phyloP scores from a whole-genome alignment of 2,113 vertebrate genomes.

The Petaurus breviceps region DNA sequence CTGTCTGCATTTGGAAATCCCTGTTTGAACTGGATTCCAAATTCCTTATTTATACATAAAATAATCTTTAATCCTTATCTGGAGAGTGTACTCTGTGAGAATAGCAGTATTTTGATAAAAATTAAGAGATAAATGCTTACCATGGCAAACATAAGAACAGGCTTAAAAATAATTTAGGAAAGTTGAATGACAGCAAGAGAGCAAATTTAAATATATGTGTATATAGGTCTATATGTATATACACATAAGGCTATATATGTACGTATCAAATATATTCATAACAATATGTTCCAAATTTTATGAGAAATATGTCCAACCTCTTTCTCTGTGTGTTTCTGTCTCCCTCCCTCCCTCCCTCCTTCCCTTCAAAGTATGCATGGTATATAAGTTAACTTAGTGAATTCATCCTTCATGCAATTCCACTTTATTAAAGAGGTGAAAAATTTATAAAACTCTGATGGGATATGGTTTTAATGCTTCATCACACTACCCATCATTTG shows the following conservation, averaged over 20 bases:
- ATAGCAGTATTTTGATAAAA: constrained; percentile 5
- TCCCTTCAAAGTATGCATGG: constrained; percentile 66
- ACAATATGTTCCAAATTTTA: constrained; percentile 74
- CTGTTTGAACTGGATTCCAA: constrained; percentile 14
- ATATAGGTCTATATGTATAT: constrained; percentile 41
- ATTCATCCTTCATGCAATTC: constrained; percentile 88
- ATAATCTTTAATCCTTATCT: background rate
- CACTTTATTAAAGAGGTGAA: constrained; percentile 91
- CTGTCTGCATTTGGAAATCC: background rate
- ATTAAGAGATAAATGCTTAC: background rate
- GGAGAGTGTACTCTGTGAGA: constrained; percentile 7
- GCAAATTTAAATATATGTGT: constrained; percentile 36
- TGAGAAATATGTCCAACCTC: constrained; percentile 78
- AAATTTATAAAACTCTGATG: constrained; percentile 90
- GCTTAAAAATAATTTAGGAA: constrained; percentile 58
- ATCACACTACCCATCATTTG: constrained; percentile 90
- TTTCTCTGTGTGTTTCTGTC: background rate
- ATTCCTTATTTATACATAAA: constrained; percentile 64
- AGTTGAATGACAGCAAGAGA: constrained; percentile 43
- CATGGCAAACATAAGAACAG: constrained; percentile 39
- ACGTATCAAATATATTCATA: constrained; percentile 76
- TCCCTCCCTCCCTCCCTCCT: background rate
- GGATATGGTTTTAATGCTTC: constrained; percentile 89
- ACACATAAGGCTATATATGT: constrained; percentile 24
- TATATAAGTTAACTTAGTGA: constrained; percentile 83